Evolutionary conservation across 2,113 vertebrate genomes (phyloP).

Genomic region (Lophura nycthemera): DNA sequence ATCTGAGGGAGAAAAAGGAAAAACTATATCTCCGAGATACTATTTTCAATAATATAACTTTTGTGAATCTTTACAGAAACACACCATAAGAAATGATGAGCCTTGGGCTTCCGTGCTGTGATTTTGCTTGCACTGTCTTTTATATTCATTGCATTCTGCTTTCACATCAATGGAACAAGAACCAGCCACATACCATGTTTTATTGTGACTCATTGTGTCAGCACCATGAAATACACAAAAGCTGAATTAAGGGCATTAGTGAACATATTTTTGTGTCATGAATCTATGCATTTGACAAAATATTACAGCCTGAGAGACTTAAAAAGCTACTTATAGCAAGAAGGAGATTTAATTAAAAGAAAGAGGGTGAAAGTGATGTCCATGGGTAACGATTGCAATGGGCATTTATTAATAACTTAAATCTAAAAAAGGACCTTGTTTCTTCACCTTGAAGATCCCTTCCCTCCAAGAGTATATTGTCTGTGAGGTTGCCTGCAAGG

Average conservation of each 20-base stretch:
- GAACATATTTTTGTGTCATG: slow-evolving; percentile 3
- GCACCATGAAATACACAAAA: neutral
- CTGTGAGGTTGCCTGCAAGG: neutral
- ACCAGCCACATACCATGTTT: slow-evolving; percentile 9
- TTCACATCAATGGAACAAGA: neutral
- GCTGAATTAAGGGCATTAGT: slow-evolving; percentile 19
- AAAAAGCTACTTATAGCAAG: slow-evolving; percentile 15
- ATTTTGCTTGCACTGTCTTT: slow-evolving; percentile 23
- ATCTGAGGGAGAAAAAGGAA: neutral
- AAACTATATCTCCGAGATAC: neutral
- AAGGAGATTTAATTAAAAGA: slow-evolving; percentile 49
- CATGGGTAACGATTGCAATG: neutral
- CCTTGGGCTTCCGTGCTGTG: neutral
- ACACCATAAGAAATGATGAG: neutral
- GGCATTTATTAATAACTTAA: slow-evolving; percentile 1
- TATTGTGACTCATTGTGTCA: slow-evolving; percentile 26
- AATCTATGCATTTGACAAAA: slow-evolving; percentile 1
- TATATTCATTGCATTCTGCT: neutral
- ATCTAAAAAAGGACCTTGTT: neutral
- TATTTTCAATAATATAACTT: slow-evolving; percentile 10
- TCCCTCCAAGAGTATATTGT: neutral
- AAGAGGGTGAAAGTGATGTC: neutral
- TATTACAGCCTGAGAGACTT: slow-evolving; percentile 1
- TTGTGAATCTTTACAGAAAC: neutral
- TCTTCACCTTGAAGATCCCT: neutral